phyloP scores from a whole-genome alignment of 1,140 invertebrate genomes.

The Halesus radiatus region DNA sequence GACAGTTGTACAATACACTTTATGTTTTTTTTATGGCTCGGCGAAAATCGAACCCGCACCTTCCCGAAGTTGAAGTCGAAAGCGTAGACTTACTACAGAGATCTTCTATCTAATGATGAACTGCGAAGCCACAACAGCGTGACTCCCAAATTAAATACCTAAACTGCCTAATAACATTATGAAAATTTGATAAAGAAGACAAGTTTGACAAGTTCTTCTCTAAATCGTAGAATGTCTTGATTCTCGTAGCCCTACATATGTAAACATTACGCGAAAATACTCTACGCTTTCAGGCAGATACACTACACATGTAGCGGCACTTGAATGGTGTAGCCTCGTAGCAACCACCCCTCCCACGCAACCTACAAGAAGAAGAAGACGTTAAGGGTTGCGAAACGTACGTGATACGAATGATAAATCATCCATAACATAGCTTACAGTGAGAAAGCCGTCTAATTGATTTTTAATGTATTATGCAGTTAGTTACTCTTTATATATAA shows the following conservation, averaged over 20 bases:
- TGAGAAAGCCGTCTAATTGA: not conserved
- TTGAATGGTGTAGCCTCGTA: slow-evolving; percentile 12
- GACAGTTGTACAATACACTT: too few species aligned
- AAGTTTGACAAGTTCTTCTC: slow-evolving; percentile 39
- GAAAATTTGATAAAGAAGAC: not conserved
- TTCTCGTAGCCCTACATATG: slow-evolving; percentile 52
- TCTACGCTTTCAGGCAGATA: slow-evolving; percentile 40
- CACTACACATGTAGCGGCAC: slow-evolving; percentile 49
- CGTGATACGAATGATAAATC: slow-evolving; percentile 42
- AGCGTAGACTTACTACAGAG: too few species aligned
- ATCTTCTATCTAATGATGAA: too few species aligned
- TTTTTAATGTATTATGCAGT: not conserved
- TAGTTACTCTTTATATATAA: not conserved
- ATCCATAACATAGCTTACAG: not conserved
- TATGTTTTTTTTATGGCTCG: too few species aligned
- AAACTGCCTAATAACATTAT: too few species aligned
- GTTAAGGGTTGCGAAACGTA: slow-evolving; percentile 29
- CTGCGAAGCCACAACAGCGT: too few species aligned
- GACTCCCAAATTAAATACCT: too few species aligned
- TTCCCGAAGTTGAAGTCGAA: too few species aligned
- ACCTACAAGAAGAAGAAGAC: slow-evolving; percentile 26
- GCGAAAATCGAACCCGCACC: too few species aligned
- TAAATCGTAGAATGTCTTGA: slow-evolving; percentile 26
- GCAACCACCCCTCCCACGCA: too few species aligned
- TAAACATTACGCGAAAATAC: slow-evolving; percentile 56